Conservation (phyloP, 2,888 invertebrate genomes). For the Augiades crinisus region DNA sequence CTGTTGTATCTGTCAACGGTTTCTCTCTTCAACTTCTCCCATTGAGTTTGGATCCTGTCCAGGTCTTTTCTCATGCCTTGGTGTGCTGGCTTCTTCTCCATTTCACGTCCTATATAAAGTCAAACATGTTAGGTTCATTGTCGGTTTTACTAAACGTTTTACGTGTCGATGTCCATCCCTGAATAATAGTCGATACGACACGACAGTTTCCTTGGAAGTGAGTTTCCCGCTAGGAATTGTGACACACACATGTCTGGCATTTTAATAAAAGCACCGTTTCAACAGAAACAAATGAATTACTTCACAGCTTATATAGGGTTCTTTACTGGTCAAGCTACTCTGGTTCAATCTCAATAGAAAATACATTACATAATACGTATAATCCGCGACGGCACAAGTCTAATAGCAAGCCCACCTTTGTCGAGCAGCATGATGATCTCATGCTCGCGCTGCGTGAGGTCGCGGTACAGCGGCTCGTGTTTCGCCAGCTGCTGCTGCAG, state of each 20-base stretch:
- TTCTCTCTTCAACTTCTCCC: conserved; percentile 95
- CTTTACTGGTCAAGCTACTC: too few relatives aligned
- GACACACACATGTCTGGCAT: too few relatives aligned
- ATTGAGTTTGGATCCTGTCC: conserved; percentile 93
- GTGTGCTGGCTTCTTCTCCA: conserved; percentile 77
- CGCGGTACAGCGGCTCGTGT: conserved; percentile 94
- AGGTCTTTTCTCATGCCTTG: conserved; percentile 83
- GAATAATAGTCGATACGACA: too few relatives aligned
- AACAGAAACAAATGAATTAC: background rate
- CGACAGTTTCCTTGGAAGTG: too few relatives aligned
- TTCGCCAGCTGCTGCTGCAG: conserved; percentile 93
- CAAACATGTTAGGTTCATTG: background rate
- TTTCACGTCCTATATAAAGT: conserved; percentile 67
- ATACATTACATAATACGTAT: too few relatives aligned
- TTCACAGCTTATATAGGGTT: too few relatives aligned
- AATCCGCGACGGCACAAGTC: too few relatives aligned
- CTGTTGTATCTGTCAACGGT: conserved; percentile 92
- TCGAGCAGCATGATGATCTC: conserved; percentile 97
- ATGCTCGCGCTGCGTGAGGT: conserved; percentile 93
- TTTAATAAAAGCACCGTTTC: too few relatives aligned
- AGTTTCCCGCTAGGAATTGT: too few relatives aligned
- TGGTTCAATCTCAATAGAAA: too few relatives aligned
- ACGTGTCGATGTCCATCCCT: too few relatives aligned
- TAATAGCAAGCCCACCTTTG: conserved; percentile 84
- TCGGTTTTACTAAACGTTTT: too few relatives aligned